Percentiles rank a stretch among this genome's conserved stretches.
Conservation (phyloP, 2,888 invertebrate species). For the Epistrophella euchroma region DNA sequence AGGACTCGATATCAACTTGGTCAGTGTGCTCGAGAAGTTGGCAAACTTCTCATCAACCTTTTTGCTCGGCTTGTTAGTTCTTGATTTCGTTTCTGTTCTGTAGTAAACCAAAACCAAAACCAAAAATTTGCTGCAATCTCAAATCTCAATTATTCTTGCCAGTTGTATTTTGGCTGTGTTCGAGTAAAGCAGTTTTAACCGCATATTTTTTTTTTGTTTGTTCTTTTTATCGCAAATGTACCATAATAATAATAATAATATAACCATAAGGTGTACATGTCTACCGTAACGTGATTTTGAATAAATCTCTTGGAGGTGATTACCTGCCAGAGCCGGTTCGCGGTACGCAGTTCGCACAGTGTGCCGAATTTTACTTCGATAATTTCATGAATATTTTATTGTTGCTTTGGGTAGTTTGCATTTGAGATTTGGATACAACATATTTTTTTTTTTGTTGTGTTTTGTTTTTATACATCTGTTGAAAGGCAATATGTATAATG, state of each 20-base stretch:
- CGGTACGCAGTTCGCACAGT: constrained; percentile 56
- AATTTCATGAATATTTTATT: constrained; percentile 61
- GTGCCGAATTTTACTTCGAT: constrained; percentile 69
- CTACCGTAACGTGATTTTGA: constrained; percentile 58
- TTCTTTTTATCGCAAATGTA: background rate
- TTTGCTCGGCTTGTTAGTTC: constrained; percentile 23
- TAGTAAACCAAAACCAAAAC: constrained; percentile 17
- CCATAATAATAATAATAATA: too few relatives aligned
- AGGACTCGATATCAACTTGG: constrained; percentile 80
- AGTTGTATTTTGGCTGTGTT: constrained; percentile 57
- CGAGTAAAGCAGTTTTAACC: constrained; percentile 59
- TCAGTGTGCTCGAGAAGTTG: constrained; percentile 78
- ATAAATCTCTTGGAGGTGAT: constrained; percentile 59
- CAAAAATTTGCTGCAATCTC: constrained; percentile 40
- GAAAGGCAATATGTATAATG: background rate
- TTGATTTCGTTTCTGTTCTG: constrained; percentile 10
- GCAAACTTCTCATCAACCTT: constrained; percentile 54
- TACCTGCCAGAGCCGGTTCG: constrained; percentile 66
- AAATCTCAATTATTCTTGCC: background rate
- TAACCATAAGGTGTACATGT: constrained; percentile 38
- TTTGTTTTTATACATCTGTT: background rate
- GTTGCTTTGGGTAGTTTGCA: constrained; percentile 54
- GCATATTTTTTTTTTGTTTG: constrained; percentile 4
- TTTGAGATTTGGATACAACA: constrained; percentile 39
- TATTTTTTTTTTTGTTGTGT: background rate